Conservation (phyloP, 2,797 vertebrate genomes). For the Trematomus bernacchii region DNA sequence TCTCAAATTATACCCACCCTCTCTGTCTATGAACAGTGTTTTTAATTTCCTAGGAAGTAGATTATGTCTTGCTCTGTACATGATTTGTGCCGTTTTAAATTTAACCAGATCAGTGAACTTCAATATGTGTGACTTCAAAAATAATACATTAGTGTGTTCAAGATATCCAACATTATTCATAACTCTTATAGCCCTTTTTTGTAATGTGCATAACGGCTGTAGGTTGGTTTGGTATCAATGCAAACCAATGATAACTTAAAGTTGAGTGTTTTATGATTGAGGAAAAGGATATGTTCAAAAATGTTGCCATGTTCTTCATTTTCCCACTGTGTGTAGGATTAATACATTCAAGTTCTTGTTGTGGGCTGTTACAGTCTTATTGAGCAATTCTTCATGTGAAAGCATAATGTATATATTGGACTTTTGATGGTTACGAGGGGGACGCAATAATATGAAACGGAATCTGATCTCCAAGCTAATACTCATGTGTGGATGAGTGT, state of each 20-base stretch:
- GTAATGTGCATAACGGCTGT: too few species aligned
- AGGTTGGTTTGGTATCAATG: too few species aligned
- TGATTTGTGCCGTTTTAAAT: too few species aligned
- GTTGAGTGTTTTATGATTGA: conserved; percentile 1
- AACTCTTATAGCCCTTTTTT: too few species aligned
- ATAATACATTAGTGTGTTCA: too few species aligned
- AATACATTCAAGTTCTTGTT: neutral
- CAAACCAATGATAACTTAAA: neutral
- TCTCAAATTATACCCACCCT: too few species aligned
- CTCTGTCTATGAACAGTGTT: too few species aligned
- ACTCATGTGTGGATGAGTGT: neutral
- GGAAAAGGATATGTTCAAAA: neutral
- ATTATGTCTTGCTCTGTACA: too few species aligned
- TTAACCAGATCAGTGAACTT: too few species aligned
- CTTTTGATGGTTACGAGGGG: neutral
- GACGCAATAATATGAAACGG: neutral
- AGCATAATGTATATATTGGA: neutral
- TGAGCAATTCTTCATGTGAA: neutral
- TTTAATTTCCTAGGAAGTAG: too few species aligned
- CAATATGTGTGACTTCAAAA: too few species aligned
- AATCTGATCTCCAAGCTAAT: neutral
- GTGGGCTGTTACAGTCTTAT: neutral
- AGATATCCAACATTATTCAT: too few species aligned
- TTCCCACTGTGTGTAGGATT: neutral
- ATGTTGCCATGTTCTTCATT: conserved; percentile 9